phyloP scores from a whole-genome alignment of 2,888 invertebrate genomes.

The Perizoma flavofasciatum region DNA sequence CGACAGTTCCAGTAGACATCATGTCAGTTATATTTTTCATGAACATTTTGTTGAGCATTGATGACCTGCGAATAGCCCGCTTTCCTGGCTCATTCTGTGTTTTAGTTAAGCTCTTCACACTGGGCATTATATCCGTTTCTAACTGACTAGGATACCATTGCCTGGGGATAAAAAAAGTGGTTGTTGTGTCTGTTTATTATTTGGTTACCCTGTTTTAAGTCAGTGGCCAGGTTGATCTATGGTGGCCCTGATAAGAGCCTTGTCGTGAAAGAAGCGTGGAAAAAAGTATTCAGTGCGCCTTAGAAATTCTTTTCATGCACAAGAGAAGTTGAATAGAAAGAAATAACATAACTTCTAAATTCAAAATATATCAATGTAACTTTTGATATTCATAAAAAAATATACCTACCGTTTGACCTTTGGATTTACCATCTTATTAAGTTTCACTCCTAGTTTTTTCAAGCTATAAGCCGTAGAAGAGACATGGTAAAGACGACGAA shows the following conservation, averaged over 20 bases:
- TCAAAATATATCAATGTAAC: no score
- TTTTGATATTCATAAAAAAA: not conserved
- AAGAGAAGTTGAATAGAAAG: no score
- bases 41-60: conserved; percentile 90
- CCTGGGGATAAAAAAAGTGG: conserved; percentile 44
- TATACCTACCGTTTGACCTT: conserved; percentile 59
- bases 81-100: conserved; percentile 79
- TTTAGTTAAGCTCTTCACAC: conserved; percentile 69
- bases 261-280: no score
- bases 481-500: conserved; percentile 63
- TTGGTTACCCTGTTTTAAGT: no score
- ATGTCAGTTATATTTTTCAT: conserved; percentile 92
- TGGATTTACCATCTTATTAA: conserved; percentile 74
- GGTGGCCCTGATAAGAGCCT: no score
- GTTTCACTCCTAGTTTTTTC: conserved; percentile 69
- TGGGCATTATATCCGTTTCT: conserved; percentile 56
- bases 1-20: conserved; percentile 88
- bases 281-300: no score
- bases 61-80: conserved; percentile 82
- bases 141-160: conserved; percentile 62
- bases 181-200: no score
- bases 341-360: conserved; percentile 25
- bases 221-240: no score
- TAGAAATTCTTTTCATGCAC: no score
- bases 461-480: conserved; percentile 51